These are phyloP conservation scores for Hippocampus comes DNA, from an alignment of 2,113 vertebrate genomes.

Conservation along the genomic window DNA sequence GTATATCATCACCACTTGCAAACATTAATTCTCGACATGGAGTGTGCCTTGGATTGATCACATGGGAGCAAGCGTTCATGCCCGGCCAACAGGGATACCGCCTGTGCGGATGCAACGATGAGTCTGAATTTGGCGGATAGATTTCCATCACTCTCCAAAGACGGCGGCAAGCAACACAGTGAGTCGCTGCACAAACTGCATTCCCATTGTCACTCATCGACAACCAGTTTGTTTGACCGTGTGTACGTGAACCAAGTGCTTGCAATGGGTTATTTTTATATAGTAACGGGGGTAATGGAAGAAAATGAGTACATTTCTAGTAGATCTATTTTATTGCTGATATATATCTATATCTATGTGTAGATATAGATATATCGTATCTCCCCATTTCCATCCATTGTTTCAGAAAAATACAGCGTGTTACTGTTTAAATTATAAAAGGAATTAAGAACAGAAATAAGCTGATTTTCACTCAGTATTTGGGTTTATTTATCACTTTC, in stretches of 20 bases:
- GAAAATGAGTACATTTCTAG: constrained; percentile 59
- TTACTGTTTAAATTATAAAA: constrained; percentile 53
- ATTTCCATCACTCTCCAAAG: constrained; percentile 58
- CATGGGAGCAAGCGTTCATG: constrained; percentile 7
- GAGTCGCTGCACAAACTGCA: constrained; percentile 32
- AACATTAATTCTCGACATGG: constrained; percentile 36
- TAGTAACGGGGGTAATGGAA: constrained; percentile 39
- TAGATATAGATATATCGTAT: constrained; percentile 39
- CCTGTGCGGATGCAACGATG: constrained; percentile 16
- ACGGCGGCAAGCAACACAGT: constrained; percentile 26
- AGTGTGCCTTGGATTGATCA: constrained; percentile 17
- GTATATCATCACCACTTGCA: constrained; percentile 33
- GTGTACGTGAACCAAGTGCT: constrained; percentile 39
- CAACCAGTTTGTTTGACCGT: constrained; percentile 43
- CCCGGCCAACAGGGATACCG: constrained; percentile 16
- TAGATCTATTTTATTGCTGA: constrained; percentile 73
- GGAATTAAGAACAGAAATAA: constrained; percentile 36
- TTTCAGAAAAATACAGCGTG: constrained; percentile 27
- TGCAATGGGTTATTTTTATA: constrained; percentile 71
- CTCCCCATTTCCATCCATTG: constrained; percentile 34
- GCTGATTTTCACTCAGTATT: constrained; percentile 40
- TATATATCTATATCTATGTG: constrained; percentile 8
- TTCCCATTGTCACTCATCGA: constrained; percentile 33
- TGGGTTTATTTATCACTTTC: constrained; percentile 30
- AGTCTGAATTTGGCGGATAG: constrained; percentile 33